Base-by-base conservation (phyloP, 2,888 invertebrate species). In the Sarcophaga rosellei region DNA sequence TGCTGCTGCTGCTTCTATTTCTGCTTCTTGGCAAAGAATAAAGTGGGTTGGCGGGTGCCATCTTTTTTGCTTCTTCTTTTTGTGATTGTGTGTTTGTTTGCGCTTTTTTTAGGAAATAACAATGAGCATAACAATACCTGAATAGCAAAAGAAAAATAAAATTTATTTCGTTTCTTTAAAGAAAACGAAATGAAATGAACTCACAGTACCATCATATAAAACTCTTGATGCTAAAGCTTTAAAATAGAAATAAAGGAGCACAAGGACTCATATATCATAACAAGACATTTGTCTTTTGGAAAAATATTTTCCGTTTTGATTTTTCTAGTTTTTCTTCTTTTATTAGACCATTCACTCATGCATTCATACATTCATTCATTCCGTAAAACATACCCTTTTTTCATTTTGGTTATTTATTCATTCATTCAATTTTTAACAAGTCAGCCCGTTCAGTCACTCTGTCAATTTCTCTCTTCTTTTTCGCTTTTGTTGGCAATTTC, bases 101-200 rank as follows among this genome's bases (percentile, higher is more conserved):
- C 15, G 5, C 23, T 21, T 20, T 35, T 63, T 81, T 63, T 63
- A 81, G 81, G 69, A 76, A 63, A 75, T 45, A 62, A 75, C 63
- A 69, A 75, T 57, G 62, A 25, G 23, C 6, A 53, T 23, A 62
- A 63, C 69, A 81, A 75, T 17, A 23, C 10, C 44, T 20, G 20
- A 6, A 62, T 20, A 6, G 6, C 12, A 15, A 11, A 4, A 12
- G 4, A 53, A 17, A 53, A 23, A 69, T 4, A 2, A 17, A 5
- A 21, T 69, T 47, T 47, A 23, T 69, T 45, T 68, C 12, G 21
- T 45, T 45, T 68, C 44, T 21, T n/a, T 11, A 35, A 68, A 20
- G 4, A 21, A 44, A 45, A n/a, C n/a, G n/a, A n/a, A 44, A 47
- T 3, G 1, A 35, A 6, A 35, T 35, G 1, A 35, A 35, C 35